Base-by-base conservation (phyloP, 2,797 vertebrate species). In the Chaunax sp. region DNA sequence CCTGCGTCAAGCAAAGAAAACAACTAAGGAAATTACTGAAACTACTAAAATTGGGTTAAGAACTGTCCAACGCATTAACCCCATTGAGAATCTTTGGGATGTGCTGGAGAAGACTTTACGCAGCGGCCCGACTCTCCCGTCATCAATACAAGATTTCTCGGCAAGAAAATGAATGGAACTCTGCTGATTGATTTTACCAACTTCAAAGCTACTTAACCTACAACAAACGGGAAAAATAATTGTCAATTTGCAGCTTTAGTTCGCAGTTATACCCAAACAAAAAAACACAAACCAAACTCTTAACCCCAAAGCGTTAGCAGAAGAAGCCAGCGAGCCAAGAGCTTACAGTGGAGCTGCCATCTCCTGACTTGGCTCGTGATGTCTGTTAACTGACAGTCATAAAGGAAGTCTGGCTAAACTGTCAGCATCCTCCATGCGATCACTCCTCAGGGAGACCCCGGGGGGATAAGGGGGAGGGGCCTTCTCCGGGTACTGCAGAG, bases 371-470 rank as follows among this genome's bases (percentile, higher is more conserved):
- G 55, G 77, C 64, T 82, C 63, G 46, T 54, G 45, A 56, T 74
- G 86, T 89, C 84, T 84, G 87, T 87, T 92, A 91, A 87, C 84
- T 68, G 83, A 66, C 82, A 80, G 69, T 81, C 72, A 26, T 38
- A 46, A 65, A 89, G 90, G 86, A 93, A 90, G 90, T 87, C 77
- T 87, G 87, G 77, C 56, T 87, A 77, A 92, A 92, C 85, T 75
- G 84, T 88, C 91, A 85, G 80, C 82, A 73, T 43, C 69, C 64
- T 33, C 57, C 54, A 38, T 18, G 56, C 69, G 78, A 46, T 85
- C 77, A 66, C 70, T 81, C 74, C 77, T 75, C 62, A 74, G 51
- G 26, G 13, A 80, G 69, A 74, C 61, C 77, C 65, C 7, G 14
- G 30, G 62, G 26, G 30, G 13, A 52, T 65, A 51, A 30, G 57